Evolutionary conservation across 2,797 vertebrate genomes (phyloP), one percentile per base, ranked within the genome.

Genomic region (Cossypha dichroa): DNA sequence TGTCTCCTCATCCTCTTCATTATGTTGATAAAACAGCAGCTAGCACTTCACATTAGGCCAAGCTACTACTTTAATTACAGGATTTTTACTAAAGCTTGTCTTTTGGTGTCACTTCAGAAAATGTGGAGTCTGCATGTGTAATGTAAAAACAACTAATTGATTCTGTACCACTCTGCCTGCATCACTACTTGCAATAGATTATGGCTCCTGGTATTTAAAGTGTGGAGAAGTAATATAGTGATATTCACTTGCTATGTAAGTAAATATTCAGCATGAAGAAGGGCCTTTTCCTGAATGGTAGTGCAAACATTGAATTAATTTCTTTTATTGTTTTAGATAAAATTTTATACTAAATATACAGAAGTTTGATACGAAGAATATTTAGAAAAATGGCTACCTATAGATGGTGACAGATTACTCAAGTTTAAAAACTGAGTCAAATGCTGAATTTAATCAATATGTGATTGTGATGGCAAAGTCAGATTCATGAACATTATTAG

Each of bases 1-100:
- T 84, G 58, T 94, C 83, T 36, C 18, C 91, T 95, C 16, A 1
- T 60, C 54, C 62, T 95, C 58, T 95, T 96, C 96, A 94, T 94
- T 82, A 91, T n/a, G 63, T 76, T 90, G 82, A 92, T 91, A 96
- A 94, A 96, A 93, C 67, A 92, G 64, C 60, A 87, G 69, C 88
- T 68, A 92, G 69, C 66, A 46, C 66, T 96, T 93, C 9, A 4
- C 59, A 52, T 94, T 52, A 79, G 83, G 64, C 4, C 5, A 46
- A 92, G 94, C 92, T 93, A 94, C 94, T 67, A 41, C 78, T 66
- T 88, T 92, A 95, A 96, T 97, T 95, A 94, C 34, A 93, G 69
- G 48, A 92, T 85, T 97, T 90, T 95, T 91, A 87, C 78, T 95
- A 96, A 93, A 96, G 72, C 68, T 91, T 77, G 78, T 85, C 85